Conservation (phyloP, 2,888 invertebrate species). For the Nymphalis urticae region DNA sequence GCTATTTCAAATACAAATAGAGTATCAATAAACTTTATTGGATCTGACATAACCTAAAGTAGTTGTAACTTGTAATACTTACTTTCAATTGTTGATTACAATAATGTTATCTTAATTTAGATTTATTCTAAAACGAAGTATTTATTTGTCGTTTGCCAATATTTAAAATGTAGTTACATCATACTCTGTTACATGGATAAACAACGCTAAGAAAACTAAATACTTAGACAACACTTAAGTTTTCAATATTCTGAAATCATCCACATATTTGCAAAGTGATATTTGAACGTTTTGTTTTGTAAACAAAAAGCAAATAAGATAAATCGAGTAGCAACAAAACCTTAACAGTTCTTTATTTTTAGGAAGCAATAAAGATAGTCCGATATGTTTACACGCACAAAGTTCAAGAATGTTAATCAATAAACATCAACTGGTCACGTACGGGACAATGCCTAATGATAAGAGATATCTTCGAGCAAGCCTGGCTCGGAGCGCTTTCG, state of each 20-base stretch:
- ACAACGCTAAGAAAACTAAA: no score
- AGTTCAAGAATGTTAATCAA: constrained; percentile 69
- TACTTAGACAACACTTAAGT: no score
- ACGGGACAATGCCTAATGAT: constrained; percentile 60
- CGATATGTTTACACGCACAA: constrained; percentile 55
- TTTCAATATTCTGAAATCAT: neutral
- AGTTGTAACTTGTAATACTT: constrained; percentile 20
- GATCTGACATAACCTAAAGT: constrained; percentile 25
- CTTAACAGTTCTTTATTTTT: constrained; percentile 39
- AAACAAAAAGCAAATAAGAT: constrained; percentile 1
- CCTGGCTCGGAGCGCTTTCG: constrained; percentile 48
- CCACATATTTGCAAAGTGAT: neutral
- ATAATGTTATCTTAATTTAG: constrained; percentile 8
- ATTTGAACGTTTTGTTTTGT: constrained; percentile 7
- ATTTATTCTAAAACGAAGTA: neutral
- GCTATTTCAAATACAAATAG: constrained; percentile 30
- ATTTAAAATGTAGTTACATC: no score
- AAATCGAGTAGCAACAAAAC: constrained; percentile 19
- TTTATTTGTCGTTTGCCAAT: no score
- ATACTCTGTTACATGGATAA: no score
- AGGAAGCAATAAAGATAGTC: constrained; percentile 43
- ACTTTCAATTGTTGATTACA: constrained; percentile 16
- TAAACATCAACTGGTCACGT: constrained; percentile 53
- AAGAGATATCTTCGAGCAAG: constrained; percentile 50
- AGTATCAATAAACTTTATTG: constrained; percentile 34